These are phyloP conservation scores for Chaetops frenatus DNA, from an alignment of 2,113 vertebrate genomes.

Conservation along the genomic window DNA sequence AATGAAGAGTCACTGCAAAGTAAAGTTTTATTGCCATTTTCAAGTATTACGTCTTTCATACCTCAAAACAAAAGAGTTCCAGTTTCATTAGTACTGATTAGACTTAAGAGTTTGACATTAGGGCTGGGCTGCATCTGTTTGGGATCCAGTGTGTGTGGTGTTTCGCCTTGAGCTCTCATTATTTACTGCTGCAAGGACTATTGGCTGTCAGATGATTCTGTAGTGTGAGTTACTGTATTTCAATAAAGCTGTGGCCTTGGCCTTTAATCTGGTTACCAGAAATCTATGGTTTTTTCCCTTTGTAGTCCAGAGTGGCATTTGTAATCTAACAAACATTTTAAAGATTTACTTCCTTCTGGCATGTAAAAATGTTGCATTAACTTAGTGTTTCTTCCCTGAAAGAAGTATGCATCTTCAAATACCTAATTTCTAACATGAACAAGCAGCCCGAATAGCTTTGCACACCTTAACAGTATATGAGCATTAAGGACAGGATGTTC, in stretches of 20 bases:
- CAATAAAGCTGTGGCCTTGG: constrained; percentile 37
- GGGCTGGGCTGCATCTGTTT: background rate
- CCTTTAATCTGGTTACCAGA: background rate
- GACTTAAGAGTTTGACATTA: background rate
- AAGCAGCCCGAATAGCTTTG: background rate
- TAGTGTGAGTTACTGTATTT: constrained; percentile 27
- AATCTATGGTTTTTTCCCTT: background rate
- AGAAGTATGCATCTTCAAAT: background rate
- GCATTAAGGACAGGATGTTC: background rate
- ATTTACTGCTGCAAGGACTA: constrained; percentile 19
- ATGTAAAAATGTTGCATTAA: background rate
- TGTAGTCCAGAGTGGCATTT: background rate
- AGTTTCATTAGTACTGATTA: background rate
- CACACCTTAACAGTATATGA: background rate
- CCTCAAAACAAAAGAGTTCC: background rate
- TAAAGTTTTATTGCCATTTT: background rate
- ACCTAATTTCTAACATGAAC: background rate
- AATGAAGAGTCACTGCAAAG: background rate
- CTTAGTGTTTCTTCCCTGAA: background rate
- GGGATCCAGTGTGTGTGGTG: background rate
- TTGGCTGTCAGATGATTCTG: constrained; percentile 23
- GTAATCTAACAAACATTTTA: background rate
- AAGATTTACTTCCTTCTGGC: background rate
- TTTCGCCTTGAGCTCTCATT: constrained; percentile 3
- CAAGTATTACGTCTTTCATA: background rate